Percentiles rank a stretch among this genome's conserved stretches.
Evolutionary conservation across 2,113 vertebrate species (phyloP).

Genomic region (Pseudolaguvia tuberculata): DNA sequence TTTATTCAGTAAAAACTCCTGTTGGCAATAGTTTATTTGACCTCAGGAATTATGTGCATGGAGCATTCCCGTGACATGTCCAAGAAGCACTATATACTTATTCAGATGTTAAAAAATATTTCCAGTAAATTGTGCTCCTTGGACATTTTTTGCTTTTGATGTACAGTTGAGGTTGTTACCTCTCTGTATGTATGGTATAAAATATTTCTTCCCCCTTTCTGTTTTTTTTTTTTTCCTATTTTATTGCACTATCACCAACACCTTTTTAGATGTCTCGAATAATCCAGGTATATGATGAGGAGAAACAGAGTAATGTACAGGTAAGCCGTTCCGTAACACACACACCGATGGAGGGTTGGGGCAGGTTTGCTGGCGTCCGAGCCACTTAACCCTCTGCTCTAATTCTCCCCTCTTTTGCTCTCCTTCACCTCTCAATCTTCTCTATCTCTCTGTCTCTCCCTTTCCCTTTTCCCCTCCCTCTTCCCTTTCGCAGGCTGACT

Average conservation of each 20-base stretch:
- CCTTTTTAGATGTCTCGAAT: conserved; percentile 99
- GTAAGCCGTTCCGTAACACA: conserved; percentile 87
- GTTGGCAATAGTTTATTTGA: background rate
- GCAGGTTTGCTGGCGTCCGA: conserved; percentile 65
- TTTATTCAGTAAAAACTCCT: background rate
- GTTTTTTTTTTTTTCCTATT: conserved; percentile 65
- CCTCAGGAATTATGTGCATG: background rate
- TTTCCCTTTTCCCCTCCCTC: conserved; percentile 41
- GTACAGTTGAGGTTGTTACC: conserved; percentile 52
- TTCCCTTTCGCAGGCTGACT: conserved; percentile 78
- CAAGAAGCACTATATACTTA: conserved; percentile 48
- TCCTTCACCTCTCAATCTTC: conserved; percentile 31
- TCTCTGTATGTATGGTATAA: conserved; percentile 69
- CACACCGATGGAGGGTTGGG: conserved; percentile 81
- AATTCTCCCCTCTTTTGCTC: conserved; percentile 54
- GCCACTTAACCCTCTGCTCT: conserved; percentile 63
- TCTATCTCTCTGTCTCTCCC: conserved; percentile 24
- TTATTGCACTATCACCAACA: conserved; percentile 94
- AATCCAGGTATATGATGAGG: conserved; percentile 99
- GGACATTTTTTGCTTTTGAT: conserved; percentile 41
- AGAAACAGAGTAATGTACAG: conserved; percentile 99
- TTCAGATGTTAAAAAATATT: background rate
- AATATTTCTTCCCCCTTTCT: conserved; percentile 63
- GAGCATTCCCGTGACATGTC: conserved; percentile 29
- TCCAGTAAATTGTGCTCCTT: conserved; percentile 47